Evolutionary conservation across 1,140 invertebrate species (phyloP).

Genomic region (Eumaeus atala): DNA sequence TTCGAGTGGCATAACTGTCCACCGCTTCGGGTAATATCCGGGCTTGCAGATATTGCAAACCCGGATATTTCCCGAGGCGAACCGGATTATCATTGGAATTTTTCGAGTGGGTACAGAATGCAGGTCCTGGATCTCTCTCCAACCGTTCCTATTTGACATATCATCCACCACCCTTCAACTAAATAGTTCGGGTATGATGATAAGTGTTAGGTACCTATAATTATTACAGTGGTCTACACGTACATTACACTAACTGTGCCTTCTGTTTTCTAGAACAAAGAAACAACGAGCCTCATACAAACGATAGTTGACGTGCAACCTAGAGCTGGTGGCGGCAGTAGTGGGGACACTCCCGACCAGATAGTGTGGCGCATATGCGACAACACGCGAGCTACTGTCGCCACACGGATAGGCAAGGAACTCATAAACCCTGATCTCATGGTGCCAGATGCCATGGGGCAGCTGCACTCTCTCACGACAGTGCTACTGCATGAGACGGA

Average conservation of each 20-base stretch:
- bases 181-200: no score
- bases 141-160: no score
- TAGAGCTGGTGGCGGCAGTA: slow-evolving; percentile 71
- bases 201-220: no score
- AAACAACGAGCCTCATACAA: slow-evolving; percentile 79
- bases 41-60: no score
- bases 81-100: no score
- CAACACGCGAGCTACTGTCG: slow-evolving; percentile 60
- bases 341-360: slow-evolving; percentile 82
- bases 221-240: no score
- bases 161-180: no score
- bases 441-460: slow-evolving; percentile 61
- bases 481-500: slow-evolving; percentile 91
- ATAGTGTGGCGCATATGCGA: slow-evolving; percentile 84
- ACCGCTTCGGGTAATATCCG: no score
- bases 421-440: slow-evolving; percentile 50
- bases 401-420: slow-evolving; percentile 33
- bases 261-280: slow-evolving; percentile 77
- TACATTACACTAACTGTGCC: not conserved
- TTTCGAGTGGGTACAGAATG: no score
- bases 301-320: slow-evolving; percentile 86
- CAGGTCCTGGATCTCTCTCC: no score
- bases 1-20: no score
- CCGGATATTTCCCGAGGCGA: no score
- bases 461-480: slow-evolving; percentile 86